phyloP scores from a whole-genome alignment of 2,113 vertebrate genomes.

The Engraulis encrasicolus region DNA sequence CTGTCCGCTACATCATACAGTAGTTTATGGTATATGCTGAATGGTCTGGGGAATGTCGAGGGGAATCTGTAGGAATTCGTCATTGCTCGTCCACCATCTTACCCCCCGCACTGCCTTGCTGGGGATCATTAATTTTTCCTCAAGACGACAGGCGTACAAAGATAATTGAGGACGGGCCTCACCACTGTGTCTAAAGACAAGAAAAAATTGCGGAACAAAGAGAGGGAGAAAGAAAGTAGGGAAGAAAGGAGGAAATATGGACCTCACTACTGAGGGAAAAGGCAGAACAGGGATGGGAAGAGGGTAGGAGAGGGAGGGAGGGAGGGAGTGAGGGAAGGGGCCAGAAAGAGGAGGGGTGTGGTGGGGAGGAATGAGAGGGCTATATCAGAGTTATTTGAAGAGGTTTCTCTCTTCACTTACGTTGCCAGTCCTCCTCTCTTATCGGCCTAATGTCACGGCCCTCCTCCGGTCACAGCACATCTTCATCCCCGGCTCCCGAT shows the following conservation, averaged over 20 bases:
- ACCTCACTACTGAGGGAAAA: too few relatives aligned
- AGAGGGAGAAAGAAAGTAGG: constrained; percentile 26
- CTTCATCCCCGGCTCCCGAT: constrained; percentile 52
- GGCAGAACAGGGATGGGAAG: background rate
- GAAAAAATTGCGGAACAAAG: background rate
- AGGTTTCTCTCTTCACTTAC: constrained; percentile 6
- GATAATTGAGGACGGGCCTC: background rate
- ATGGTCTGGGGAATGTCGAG: background rate
- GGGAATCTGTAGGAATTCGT: background rate
- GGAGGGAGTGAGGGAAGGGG: background rate
- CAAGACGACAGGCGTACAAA: background rate
- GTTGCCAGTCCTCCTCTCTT: constrained; percentile 8
- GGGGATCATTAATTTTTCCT: background rate
- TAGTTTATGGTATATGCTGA: background rate
- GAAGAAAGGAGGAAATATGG: background rate
- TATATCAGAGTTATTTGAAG: constrained; percentile 28
- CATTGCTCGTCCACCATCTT: background rate
- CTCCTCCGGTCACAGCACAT: constrained; percentile 54
- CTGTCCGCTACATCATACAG: background rate
- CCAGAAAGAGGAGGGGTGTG: background rate
- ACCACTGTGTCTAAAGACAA: background rate
- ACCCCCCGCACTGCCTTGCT: background rate
- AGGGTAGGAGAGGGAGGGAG: constrained; percentile 28
- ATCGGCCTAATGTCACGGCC: constrained; percentile 60
- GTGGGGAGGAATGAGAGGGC: constrained; percentile 5